These are phyloP conservation scores for Mycetomoellerius zeteki DNA, from an alignment of 1,140 invertebrate genomes.

Conservation along the genomic window DNA sequence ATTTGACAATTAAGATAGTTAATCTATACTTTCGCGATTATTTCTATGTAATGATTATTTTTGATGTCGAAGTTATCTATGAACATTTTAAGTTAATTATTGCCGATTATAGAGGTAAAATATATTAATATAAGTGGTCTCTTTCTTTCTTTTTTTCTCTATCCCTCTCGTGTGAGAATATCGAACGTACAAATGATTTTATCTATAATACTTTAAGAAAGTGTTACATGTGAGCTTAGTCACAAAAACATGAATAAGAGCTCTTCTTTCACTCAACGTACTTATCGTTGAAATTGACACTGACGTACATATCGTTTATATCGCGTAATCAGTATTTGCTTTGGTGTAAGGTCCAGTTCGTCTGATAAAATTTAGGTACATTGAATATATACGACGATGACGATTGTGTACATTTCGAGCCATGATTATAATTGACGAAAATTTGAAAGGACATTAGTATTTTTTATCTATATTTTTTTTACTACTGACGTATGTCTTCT, in stretches of 20 bases:
- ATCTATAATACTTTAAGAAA: conserved; percentile 13
- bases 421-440: conserved; percentile 11
- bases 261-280: neutral
- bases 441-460: neutral
- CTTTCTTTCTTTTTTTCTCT: neutral
- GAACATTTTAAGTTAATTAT: neutral
- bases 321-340: neutral
- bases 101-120: neutral
- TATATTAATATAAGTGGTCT: neutral
- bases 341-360: neutral
- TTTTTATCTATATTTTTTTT: conserved; percentile 27
- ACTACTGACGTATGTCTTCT: neutral
- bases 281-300: conserved; percentile 22
- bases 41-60: neutral
- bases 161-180: neutral
- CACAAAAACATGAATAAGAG: conserved; percentile 32
- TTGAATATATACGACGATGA: conserved; percentile 20
- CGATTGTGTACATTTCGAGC: neutral
- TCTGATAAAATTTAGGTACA: conserved; percentile 45
- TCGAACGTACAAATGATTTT: conserved; percentile 6
- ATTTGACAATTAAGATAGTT: neutral
- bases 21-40: neutral
- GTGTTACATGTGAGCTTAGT: conserved; percentile 7
- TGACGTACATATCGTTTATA: conserved; percentile 27
- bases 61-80: neutral